Evolutionary conservation across 2,113 vertebrate genomes (phyloP).

Genomic region (Platysternon megacephalum): DNA sequence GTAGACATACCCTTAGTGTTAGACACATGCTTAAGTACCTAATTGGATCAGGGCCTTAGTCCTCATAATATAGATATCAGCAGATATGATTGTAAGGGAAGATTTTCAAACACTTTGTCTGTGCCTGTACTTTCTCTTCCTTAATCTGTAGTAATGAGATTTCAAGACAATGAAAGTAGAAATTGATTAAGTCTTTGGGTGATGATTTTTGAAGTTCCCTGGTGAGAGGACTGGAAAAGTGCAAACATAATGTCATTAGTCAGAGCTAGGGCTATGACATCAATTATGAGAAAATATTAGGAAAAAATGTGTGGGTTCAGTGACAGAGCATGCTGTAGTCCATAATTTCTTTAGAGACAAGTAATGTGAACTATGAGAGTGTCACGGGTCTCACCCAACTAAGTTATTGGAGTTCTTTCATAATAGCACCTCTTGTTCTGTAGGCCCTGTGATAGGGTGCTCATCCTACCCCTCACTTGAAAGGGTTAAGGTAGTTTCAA

Average conservation of each 20-base stretch:
- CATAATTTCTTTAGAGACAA: conserved; percentile 49
- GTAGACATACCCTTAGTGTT: neutral
- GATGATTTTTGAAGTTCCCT: conserved; percentile 48
- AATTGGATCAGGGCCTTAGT: neutral
- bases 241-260: conserved; percentile 53
- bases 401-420: neutral
- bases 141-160: neutral
- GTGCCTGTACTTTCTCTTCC: neutral
- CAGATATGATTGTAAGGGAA: neutral
- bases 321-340: conserved; percentile 11
- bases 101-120: neutral
- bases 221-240: conserved; percentile 28
- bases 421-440: neutral
- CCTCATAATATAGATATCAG: neutral
- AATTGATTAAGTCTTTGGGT: conserved; percentile 10
- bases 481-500: neutral
- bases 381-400: conserved; percentile 9
- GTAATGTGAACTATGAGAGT: conserved; percentile 5
- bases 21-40: neutral
- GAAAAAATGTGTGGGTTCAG: conserved; percentile 29
- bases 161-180: conserved; percentile 29
- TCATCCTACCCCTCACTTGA: neutral
- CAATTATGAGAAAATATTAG: conserved; percentile 48
- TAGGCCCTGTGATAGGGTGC: neutral
- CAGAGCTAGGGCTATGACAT: conserved; percentile 38